Evolutionary conservation across 2,888 invertebrate genomes (phyloP).

Genomic region (Drosophila mimica): DNA sequence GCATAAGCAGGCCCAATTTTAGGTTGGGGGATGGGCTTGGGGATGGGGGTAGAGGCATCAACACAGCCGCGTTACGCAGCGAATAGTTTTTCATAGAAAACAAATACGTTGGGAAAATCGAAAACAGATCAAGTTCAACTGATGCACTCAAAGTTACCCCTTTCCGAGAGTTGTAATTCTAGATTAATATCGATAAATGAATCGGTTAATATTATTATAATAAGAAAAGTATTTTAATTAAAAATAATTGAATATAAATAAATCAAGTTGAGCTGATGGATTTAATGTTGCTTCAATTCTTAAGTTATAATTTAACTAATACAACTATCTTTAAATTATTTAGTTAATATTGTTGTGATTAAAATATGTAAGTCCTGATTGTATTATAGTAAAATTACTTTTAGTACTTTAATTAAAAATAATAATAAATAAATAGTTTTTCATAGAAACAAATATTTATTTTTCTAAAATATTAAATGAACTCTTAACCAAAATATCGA

Average conservation of each 20-base stretch:
- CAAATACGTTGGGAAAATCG: slow-evolving; percentile 50
- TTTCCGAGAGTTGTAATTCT: neutral
- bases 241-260: neutral
- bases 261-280: no score
- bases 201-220: neutral
- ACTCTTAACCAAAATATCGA: neutral
- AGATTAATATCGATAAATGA: neutral
- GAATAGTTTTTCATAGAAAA: slow-evolving; percentile 63
- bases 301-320: neutral
- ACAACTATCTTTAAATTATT: neutral
- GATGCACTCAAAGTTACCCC: slow-evolving; percentile 20
- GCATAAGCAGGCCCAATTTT: slow-evolving; percentile 71
- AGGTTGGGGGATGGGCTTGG: slow-evolving; percentile 1
- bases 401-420: neutral
- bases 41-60: slow-evolving; percentile 33
- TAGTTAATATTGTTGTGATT: neutral
- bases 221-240: neutral
- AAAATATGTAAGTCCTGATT: neutral
- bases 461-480: no score
- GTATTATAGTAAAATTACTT: neutral
- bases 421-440: neutral
- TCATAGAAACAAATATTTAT: neutral
- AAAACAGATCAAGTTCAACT: slow-evolving; percentile 9
- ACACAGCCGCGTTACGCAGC: slow-evolving; percentile 66
- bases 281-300: neutral